These are phyloP conservation scores for Anolis sagrei DNA, from an alignment of 2,113 vertebrate species.

Conservation along the genomic window DNA sequence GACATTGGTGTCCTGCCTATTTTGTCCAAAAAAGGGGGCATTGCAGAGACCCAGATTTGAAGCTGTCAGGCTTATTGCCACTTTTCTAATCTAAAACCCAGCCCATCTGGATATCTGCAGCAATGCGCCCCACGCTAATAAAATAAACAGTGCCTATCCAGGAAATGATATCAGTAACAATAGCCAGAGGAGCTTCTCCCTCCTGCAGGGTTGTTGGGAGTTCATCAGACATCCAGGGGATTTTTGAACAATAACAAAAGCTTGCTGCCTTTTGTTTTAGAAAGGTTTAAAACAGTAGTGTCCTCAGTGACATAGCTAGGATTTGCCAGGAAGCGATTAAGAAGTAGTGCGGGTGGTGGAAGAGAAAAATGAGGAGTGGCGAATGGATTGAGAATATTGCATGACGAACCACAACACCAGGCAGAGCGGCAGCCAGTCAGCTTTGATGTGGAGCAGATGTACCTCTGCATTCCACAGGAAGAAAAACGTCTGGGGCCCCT, in stretches of 20 bases:
- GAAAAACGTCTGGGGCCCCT: not conserved
- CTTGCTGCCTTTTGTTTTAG: slow-evolving; percentile 58
- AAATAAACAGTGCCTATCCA: slow-evolving; percentile 64
- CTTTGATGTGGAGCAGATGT: slow-evolving; percentile 72
- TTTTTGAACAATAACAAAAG: slow-evolving; percentile 54
- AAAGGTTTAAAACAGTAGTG: slow-evolving; percentile 18
- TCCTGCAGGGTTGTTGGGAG: slow-evolving; percentile 50
- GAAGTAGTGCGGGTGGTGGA: slow-evolving; percentile 9
- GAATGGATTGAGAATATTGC: slow-evolving; percentile 48
- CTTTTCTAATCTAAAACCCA: slow-evolving; percentile 54
- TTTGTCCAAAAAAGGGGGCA: slow-evolving; percentile 32
- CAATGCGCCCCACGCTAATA: slow-evolving; percentile 51
- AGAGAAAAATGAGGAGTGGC: slow-evolving; percentile 39
- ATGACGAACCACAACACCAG: slow-evolving; percentile 45
- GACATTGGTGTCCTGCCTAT: slow-evolving; percentile 48
- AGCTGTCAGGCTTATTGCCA: slow-evolving; percentile 45
- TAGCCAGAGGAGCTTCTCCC: slow-evolving; percentile 50
- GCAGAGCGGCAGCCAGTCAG: slow-evolving; percentile 53
- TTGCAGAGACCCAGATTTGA: slow-evolving; percentile 36
- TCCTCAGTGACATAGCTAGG: slow-evolving; percentile 48
- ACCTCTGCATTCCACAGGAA: slow-evolving; percentile 57
- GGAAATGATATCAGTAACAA: slow-evolving; percentile 59
- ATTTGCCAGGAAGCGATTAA: slow-evolving; percentile 53
- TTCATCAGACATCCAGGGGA: slow-evolving; percentile 58
- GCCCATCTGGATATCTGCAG: slow-evolving; percentile 41